Percentiles rank a stretch among this genome's conserved stretches.
Evolutionary conservation across 2,113 vertebrate species (phyloP).

Genomic region (Protobothrops flavoviridis): DNA sequence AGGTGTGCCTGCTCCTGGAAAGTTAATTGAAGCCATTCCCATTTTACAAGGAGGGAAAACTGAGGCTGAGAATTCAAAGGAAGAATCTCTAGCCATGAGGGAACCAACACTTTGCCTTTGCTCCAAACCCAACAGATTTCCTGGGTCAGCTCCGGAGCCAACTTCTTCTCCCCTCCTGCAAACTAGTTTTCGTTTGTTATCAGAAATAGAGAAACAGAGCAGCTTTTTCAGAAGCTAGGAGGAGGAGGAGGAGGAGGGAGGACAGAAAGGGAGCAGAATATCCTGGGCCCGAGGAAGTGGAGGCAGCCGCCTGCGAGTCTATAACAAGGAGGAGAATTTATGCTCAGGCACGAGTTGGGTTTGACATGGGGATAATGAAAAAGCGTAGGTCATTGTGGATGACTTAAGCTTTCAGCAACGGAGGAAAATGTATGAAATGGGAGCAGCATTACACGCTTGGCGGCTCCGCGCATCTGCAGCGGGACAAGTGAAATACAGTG

Average conservation of each 20-base stretch:
- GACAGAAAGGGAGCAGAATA: slow-evolving; percentile 69
- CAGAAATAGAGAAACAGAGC: not conserved
- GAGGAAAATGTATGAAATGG: slow-evolving; percentile 97
- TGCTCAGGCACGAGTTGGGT: slow-evolving; percentile 90
- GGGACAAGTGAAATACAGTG: slow-evolving; percentile 82
- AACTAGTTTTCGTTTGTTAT: not conserved
- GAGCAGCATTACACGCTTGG: slow-evolving; percentile 89
- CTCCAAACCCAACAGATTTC: not conserved
- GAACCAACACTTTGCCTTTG: not conserved
- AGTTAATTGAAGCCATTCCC: not conserved
- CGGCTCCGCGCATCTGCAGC: slow-evolving; percentile 79
- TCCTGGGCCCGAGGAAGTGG: slow-evolving; percentile 73
- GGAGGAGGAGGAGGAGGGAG: too few species aligned
- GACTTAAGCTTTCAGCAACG: slow-evolving; percentile 94
- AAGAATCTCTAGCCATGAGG: not conserved
- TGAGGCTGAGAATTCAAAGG: not conserved
- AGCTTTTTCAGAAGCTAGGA: not conserved
- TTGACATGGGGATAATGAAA: slow-evolving; percentile 99
- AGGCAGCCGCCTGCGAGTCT: slow-evolving; percentile 76
- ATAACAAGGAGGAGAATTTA: slow-evolving; percentile 99
- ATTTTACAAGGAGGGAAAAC: not conserved
- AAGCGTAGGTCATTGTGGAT: slow-evolving; percentile 97
- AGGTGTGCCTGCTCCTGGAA: not conserved
- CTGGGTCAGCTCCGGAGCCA: not conserved
- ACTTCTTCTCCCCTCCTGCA: not conserved